Conservation (phyloP, 2,797 vertebrate genomes). For the Centroberyx gerrardi region DNA sequence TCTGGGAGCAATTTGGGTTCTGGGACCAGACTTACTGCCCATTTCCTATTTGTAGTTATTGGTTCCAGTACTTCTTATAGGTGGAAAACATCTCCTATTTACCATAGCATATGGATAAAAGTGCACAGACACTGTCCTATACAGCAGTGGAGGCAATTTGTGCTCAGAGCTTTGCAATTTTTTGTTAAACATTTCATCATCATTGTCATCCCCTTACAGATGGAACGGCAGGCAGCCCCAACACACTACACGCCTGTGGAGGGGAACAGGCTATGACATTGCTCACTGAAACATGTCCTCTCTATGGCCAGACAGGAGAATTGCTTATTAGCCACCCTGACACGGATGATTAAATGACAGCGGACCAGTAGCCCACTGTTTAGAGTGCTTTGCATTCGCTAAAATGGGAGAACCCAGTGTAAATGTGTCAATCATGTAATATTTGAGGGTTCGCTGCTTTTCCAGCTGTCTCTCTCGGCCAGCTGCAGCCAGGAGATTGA, state of each 20-base stretch:
- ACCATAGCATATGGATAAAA: slow-evolving; percentile 15
- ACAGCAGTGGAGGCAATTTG: slow-evolving; percentile 36
- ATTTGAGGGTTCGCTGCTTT: slow-evolving; percentile 51
- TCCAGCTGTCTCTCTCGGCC: slow-evolving; percentile 55
- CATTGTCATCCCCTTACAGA: slow-evolving; percentile 48
- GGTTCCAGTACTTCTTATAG: slow-evolving; percentile 22
- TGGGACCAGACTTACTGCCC: neutral
- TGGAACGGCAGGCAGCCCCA: slow-evolving; percentile 37
- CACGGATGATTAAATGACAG: slow-evolving; percentile 60
- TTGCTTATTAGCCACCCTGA: slow-evolving; percentile 60
- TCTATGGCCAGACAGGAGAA: slow-evolving; percentile 47
- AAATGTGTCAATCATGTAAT: slow-evolving; percentile 45
- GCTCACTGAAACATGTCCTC: slow-evolving; percentile 65
- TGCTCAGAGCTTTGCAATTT: slow-evolving; percentile 39
- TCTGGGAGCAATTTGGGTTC: slow-evolving; percentile 6
- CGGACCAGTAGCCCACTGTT: slow-evolving; percentile 34
- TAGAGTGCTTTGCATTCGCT: slow-evolving; percentile 47
- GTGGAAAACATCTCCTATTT: neutral
- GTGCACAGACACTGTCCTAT: slow-evolving; percentile 15
- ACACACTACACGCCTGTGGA: slow-evolving; percentile 38
- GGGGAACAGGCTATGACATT: slow-evolving; percentile 57
- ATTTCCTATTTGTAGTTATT: slow-evolving; percentile 16
- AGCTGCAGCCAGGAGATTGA: slow-evolving; percentile 48
- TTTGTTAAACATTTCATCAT: slow-evolving; percentile 69
- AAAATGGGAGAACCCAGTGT: slow-evolving; percentile 38